Base-by-base conservation (phyloP, 2,888 invertebrate species). In the Deroplatys truncata region DNA sequence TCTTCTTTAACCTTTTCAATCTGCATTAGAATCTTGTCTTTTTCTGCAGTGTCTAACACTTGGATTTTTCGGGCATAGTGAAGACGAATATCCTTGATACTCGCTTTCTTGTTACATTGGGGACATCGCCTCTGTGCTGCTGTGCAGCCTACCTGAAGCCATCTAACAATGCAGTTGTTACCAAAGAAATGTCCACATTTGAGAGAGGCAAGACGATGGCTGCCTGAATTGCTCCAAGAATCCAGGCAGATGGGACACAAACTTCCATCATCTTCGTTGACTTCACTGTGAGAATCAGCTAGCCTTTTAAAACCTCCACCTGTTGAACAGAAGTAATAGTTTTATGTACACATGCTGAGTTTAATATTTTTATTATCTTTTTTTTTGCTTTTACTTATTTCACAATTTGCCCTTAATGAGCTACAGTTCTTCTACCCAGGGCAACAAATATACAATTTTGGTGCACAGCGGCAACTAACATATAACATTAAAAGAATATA, bases 151-250 rank as follows among this genome's bases (percentile, higher is more conserved):
- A 95, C 90, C 93, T 94, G 95, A 9, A 98, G 93, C 98, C 98
- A 98, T 82, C 96, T 94, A 88, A 95, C 94, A 15, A 98, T 96
- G 92, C 99, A 99, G 28, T 95, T 94, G 0, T 96, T 94, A 0
- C 99, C 99, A 93, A 98, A 99, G 13, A 99, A 93, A 93, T 99
- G 99, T 0, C 99, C 99, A 93, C 99, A 99, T 92, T 96, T 96
- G 15, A 99, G 93, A 0, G 98, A 96, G n/a, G 97, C 97, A 4
- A 99, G 94, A 88, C 98, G 95, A 93, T 99, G 99, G 0, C 95
- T 95, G 0, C 98, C 99, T 0, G 96, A 95, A 92, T 96, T 98
- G 7, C 97, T 97, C 98, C 98, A 99, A 4, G 95, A 93, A 89
- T 98, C 98, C 91, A 98, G 94, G 92, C 99, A 99, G 91, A 99